These are phyloP conservation scores for Gavialis gangeticus DNA, from an alignment of 2,113 vertebrate genomes.

Conservation along the genomic window DNA sequence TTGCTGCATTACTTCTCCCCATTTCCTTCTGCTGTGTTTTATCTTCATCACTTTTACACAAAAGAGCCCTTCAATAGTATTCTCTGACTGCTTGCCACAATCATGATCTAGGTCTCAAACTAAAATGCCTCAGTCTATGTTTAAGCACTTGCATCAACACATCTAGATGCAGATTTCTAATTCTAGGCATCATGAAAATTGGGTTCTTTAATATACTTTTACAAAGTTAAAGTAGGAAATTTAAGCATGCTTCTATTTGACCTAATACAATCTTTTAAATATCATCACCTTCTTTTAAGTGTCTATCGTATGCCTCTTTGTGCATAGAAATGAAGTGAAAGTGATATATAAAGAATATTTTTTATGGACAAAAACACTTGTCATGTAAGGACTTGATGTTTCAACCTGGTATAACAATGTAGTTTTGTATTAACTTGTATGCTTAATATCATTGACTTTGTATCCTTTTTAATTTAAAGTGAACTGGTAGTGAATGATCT, in stretches of 20 bases:
- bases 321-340: constrained; percentile 31
- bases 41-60: constrained; percentile 16
- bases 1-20: background rate
- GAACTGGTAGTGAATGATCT: background rate
- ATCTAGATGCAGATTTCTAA: background rate
- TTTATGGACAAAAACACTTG: constrained; percentile 40
- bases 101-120: background rate
- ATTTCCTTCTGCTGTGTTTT: background rate
- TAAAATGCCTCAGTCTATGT: background rate
- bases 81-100: constrained; percentile 33
- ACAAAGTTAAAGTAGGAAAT: background rate
- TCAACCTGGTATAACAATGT: background rate
- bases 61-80: background rate
- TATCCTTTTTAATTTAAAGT: background rate
- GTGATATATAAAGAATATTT: constrained; percentile 12
- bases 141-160: constrained; percentile 1
- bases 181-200: background rate
- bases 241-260: background rate
- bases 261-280: constrained; percentile 39
- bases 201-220: constrained; percentile 3
- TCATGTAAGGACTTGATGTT: constrained; percentile 17
- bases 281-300: background rate
- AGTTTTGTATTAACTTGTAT: background rate
- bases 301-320: constrained; percentile 17
- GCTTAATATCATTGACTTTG: background rate